Base-by-base conservation (phyloP, 2,113 vertebrate species). In the Ancistrus triradiatus region DNA sequence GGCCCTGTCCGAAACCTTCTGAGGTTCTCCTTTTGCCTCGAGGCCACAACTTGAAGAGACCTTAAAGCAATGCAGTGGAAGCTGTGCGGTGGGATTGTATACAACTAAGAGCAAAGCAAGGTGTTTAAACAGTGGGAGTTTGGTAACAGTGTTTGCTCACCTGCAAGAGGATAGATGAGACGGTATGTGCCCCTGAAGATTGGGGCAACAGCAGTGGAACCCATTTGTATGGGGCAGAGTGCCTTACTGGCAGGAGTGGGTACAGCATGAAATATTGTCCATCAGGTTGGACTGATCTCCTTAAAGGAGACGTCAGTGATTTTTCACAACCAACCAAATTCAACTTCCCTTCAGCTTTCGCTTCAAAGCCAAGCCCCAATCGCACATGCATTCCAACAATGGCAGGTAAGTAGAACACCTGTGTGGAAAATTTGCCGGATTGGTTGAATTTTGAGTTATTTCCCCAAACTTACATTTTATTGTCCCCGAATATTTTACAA, bases 171-270 rank as follows among this genome's bases (percentile, higher is more conserved):
- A 47, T 15, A 2, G 2, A 35, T 6, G 35, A 43, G 21, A 44
- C 15, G 6, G 7, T 25, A 15, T 51, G 24, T 28, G 50, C 59
- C 50, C 44, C 50, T 7, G 27, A 47, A 24, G 27, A n/a, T 53
- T 13, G 25, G 63, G 63, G 56, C 33, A 52, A 35, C 37, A 51
- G 8, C 53, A 43, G 14, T 55, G 65, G 56, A 48, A 59, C 59
- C 65, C 70, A 73, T 51, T 71, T 68, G 53, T 59, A 68, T 67
- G 69, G 64, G 69, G 37, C 64, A 68, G 68, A 75, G 73, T 75
- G 73, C 73, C 73, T 75, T 75, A 75, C 48, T 43, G 69, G 73
- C 58, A 59, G 69, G 52, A 59, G 18, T 42, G 60, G 59, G 51
- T 62, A 53, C 63, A 63, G 68, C 56, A 57, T 47, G 21, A 67